Evolutionary conservation across 2,888 invertebrate genomes (phyloP).

Genomic region (Alsophila aescularia): DNA sequence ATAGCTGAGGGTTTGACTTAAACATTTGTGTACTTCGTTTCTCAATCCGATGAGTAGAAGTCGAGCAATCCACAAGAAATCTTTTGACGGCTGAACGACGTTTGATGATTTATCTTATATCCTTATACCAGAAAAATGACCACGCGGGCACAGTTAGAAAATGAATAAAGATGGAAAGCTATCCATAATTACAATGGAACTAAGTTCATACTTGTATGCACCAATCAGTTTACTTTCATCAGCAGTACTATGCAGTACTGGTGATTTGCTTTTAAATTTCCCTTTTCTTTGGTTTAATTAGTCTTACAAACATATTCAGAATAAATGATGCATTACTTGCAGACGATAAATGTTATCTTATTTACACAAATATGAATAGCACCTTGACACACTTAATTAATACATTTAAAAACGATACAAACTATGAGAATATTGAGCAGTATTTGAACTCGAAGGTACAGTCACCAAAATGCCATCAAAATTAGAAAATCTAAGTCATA

Average conservation of each 20-base stretch:
- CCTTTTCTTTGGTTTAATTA: constrained; percentile 15
- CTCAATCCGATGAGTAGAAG: no score
- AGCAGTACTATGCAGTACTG: not conserved
- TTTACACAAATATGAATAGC: constrained; percentile 30
- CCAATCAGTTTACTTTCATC: not conserved
- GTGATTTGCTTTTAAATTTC: not conserved
- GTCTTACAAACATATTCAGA: constrained; percentile 14
- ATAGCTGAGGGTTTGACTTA: no score
- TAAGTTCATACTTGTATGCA: no score
- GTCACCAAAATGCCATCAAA: constrained; percentile 12
- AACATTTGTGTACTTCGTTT: no score
- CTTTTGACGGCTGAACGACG: no score
- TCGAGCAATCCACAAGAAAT: no score
- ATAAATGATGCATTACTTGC: not conserved
- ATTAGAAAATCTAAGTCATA: constrained; percentile 11
- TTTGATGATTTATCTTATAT: no score
- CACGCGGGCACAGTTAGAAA: no score
- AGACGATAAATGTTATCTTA: not conserved
- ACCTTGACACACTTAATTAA: constrained; percentile 34
- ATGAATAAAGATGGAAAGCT: no score
- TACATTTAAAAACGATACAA: constrained; percentile 22
- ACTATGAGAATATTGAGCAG: constrained; percentile 60
- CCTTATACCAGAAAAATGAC: no score
- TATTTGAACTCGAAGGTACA: constrained; percentile 46
- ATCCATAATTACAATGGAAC: no score